Evolutionary conservation across 2,888 invertebrate species (phyloP), one percentile per base, ranked within the genome.

Genomic region (Graphium colonna): DNA sequence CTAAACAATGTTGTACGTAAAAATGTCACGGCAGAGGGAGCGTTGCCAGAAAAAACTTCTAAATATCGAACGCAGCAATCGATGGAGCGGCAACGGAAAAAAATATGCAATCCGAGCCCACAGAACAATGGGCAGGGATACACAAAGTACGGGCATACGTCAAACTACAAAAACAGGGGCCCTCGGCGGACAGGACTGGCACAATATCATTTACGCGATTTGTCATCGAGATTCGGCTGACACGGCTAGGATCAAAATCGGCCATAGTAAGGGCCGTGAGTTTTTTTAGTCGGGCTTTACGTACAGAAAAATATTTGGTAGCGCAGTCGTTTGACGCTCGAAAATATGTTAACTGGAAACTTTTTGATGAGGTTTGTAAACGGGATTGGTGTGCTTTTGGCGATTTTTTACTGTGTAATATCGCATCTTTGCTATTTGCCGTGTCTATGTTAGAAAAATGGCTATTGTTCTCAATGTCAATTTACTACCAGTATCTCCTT

Each of bases 121-220:
- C 57, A 41, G 46, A 71, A 82, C 79, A 82, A 82, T 79, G 63
- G 68, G 58, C 62, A 52, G 67, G 68, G 69, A 65, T 72, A 72
- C 68, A 70, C 53, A 78, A 79, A 78, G 77, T 77, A 69, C 71
- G 73, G 76, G 77, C 83, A 86, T 85, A 82, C 75, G 83, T 88
- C 84, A 84, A 65, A 83, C 81, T 82, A 83, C 86, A 86, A 85
- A 87, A 86, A 85, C 86, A 83, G 73, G 73, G 12, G 72, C 75
- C 70, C 77, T 69, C 71, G 64, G 66, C 70, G 61, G 61, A 62
- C 61, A 68, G 69, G 78, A 63, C 79, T 72, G 76, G 66, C 75
- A 84, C 83, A 85, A 83, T 86, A 86, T 86, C 84, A 86, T 86
- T 86, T 86, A 82, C 79, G 78, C 79, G 79, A 88, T 88, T 87